Conservation (phyloP, 2,888 invertebrate genomes). For the Punctoribates punctum region DNA sequence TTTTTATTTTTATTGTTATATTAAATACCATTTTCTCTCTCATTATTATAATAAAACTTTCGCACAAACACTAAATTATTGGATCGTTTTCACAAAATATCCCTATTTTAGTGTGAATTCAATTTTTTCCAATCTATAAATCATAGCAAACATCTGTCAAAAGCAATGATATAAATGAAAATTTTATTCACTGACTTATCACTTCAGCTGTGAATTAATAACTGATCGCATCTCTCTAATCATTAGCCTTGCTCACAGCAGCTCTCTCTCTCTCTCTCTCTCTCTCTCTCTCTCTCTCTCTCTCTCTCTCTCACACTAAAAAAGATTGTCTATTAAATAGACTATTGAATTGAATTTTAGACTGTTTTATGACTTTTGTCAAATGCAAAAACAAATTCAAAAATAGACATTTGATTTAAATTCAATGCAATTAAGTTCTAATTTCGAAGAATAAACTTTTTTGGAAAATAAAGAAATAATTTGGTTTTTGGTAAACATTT, state of each 20-base stretch:
- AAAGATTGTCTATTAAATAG: too few species aligned
- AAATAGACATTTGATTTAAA: constrained; percentile 19
- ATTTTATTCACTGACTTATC: constrained; percentile 1
- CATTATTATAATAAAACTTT: not conserved
- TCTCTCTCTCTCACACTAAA: too few species aligned
- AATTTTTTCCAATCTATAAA: constrained; percentile 6
- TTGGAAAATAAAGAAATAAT: too few species aligned
- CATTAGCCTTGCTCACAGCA: not conserved
- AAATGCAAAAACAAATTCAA: too few species aligned
- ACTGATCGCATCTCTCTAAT: not conserved
- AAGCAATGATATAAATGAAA: constrained; percentile 10
- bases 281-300: too few species aligned
- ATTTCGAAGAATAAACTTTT: too few species aligned
- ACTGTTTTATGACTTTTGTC: too few species aligned
- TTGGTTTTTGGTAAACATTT: too few species aligned
- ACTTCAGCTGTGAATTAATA: constrained; percentile 24
- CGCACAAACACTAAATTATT: not conserved
- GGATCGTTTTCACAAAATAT: not conserved
- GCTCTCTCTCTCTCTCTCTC: not conserved
- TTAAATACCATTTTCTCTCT: not conserved
- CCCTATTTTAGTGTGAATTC: not conserved
- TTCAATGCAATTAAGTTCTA: too few species aligned
- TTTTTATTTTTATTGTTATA: constrained; percentile 5
- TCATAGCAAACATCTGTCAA: constrained; percentile 23
- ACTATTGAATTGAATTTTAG: too few species aligned